These are phyloP conservation scores for Chaitophorus viminalis DNA, from an alignment of 2,888 invertebrate genomes.

Conservation along the genomic window DNA sequence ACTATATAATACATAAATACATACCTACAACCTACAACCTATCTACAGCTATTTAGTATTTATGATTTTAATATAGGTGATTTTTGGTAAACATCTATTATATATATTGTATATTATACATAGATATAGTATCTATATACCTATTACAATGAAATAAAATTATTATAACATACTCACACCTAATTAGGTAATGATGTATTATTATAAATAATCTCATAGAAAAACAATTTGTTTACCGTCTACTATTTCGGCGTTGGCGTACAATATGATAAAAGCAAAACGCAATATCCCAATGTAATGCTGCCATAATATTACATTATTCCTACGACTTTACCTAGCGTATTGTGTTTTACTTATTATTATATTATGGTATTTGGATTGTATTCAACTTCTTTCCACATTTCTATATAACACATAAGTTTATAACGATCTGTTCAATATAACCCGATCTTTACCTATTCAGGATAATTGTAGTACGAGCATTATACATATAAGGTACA, in stretches of 20 bases:
- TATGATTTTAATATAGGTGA: too few relatives aligned
- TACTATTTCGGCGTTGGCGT: not conserved
- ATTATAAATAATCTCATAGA: too few relatives aligned
- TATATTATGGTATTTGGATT: not conserved
- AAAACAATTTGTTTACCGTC: not conserved
- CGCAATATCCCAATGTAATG: not conserved
- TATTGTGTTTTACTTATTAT: not conserved
- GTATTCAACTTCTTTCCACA: not conserved
- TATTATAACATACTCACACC: too few relatives aligned
- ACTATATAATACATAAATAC: not conserved
- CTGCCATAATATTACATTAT: not conserved
- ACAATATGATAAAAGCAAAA: not conserved
- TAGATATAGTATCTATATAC: too few relatives aligned
- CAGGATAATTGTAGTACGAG: not conserved
- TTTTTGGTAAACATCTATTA: too few relatives aligned
- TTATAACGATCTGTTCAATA: not conserved
- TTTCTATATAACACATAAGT: too few relatives aligned
- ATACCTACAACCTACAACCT: too few relatives aligned
- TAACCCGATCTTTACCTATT: not conserved
- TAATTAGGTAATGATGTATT: too few relatives aligned
- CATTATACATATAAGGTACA: too few relatives aligned
- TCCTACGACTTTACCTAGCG: not conserved
- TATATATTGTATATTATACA: too few relatives aligned
- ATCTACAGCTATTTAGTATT: too few relatives aligned
- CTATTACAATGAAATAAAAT: too few relatives aligned